These are phyloP conservation scores for Chouioia cunea DNA, from an alignment of 2,888 invertebrate genomes.

Conservation along the genomic window DNA sequence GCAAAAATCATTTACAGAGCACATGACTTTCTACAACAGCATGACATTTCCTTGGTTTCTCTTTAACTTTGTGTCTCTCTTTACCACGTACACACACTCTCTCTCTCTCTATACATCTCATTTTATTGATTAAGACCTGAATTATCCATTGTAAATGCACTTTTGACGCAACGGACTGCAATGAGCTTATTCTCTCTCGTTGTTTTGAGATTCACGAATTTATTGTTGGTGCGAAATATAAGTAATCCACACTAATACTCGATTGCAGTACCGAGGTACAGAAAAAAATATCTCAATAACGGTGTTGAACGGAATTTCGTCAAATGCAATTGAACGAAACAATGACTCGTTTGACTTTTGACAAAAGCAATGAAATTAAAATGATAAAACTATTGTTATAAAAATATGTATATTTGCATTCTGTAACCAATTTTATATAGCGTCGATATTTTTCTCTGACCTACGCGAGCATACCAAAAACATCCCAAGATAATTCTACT, in stretches of 20 bases:
- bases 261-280: no score
- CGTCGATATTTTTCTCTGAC: constrained; percentile 33
- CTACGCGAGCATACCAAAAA: constrained; percentile 4
- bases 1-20: constrained; percentile 39
- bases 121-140: constrained; percentile 16
- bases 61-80: constrained; percentile 17
- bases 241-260: no score
- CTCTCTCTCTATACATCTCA: constrained; percentile 1
- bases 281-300: no score
- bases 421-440: constrained; percentile 1
- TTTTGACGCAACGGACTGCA: constrained; percentile 19
- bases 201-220: no score
- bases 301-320: no score
- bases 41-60: constrained; percentile 57
- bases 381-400: constrained; percentile 4
- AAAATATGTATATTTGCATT: constrained; percentile 8
- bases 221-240: no score
- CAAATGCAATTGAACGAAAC: background rate
- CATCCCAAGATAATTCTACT: constrained; percentile 5
- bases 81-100: constrained; percentile 11
- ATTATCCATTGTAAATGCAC: constrained; percentile 35
- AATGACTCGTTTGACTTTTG: background rate
- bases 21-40: constrained; percentile 56
- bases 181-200: constrained; percentile 8
- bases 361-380: background rate